phyloP scores from a whole-genome alignment of 1,140 invertebrate genomes.

The Brachionus plicatilis region DNA sequence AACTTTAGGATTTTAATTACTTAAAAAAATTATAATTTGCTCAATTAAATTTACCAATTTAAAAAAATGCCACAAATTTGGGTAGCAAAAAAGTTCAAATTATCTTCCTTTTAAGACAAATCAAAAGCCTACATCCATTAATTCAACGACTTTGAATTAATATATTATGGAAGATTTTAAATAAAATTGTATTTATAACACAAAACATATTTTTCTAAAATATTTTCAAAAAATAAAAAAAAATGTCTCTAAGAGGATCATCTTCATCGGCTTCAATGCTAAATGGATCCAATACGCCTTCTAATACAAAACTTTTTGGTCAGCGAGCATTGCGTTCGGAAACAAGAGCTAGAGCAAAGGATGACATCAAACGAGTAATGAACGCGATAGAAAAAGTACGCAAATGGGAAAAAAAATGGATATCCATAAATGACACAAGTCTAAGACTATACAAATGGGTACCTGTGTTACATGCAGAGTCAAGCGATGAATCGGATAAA shows the following conservation, averaged over 20 bases:
- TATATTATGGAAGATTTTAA: background rate
- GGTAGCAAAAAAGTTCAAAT: no score
- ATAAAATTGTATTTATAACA: background rate
- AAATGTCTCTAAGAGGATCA: conserved; percentile 18
- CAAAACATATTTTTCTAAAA: background rate
- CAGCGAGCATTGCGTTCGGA: conserved; percentile 79
- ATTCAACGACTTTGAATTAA: background rate
- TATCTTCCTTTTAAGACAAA: no score
- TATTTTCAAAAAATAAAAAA: background rate
- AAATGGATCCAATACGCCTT: conserved; percentile 18
- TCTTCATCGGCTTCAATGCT: background rate
- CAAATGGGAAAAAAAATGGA: conserved; percentile 99
- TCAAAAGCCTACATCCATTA: background rate
- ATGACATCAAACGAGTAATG: conserved; percentile 97
- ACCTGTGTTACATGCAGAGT: conserved; percentile 58
- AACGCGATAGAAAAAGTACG: conserved; percentile 95
- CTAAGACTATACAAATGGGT: conserved; percentile 99
- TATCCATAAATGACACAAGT: conserved; percentile 90
- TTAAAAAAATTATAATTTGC: no score
- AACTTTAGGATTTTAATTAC: no score
- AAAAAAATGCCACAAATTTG: no score
- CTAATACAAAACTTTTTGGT: conserved; percentile 5
- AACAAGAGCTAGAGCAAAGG: conserved; percentile 91
- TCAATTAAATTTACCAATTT: no score
- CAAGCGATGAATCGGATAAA: background rate